phyloP scores from a whole-genome alignment of 2,888 invertebrate species.

The Polydrusus pterygomalis region DNA sequence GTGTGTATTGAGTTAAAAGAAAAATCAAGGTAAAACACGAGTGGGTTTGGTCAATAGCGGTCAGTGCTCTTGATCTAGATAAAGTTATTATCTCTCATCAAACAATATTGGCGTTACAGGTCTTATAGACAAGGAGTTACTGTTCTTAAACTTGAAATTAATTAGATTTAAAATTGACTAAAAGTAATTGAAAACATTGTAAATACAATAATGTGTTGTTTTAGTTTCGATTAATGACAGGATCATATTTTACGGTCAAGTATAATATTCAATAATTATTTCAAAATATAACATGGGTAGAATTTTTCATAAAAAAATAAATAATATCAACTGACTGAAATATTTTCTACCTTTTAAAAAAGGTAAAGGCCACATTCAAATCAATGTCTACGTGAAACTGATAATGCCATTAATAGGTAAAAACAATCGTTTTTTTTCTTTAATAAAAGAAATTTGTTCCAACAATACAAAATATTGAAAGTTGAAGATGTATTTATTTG shows the following conservation, averaged over 20 bases:
- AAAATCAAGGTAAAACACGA: neutral
- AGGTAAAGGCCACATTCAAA: too few species aligned
- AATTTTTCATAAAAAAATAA: too few species aligned
- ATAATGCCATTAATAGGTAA: neutral
- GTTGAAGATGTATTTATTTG: constrained; percentile 27
- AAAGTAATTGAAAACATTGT: neutral
- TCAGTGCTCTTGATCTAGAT: constrained; percentile 36
- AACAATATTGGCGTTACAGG: constrained; percentile 15
- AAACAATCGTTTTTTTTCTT: constrained; percentile 14
- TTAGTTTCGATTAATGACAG: too few species aligned
- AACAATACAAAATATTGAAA: constrained; percentile 27
- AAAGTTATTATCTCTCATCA: neutral
- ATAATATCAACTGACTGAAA: too few species aligned
- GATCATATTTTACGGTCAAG: too few species aligned
- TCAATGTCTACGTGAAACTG: neutral
- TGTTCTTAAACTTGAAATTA: constrained; percentile 12
- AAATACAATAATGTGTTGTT: too few species aligned
- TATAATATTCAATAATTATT: too few species aligned
- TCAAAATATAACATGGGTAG: too few species aligned
- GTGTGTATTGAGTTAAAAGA: neutral
- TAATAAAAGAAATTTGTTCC: neutral
- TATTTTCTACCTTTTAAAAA: too few species aligned
- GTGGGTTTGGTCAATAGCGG: constrained; percentile 17
- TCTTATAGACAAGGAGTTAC: neutral
- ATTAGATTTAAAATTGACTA: neutral